Base-by-base conservation (phyloP, 2,797 vertebrate species). In the Caiman crocodilus region DNA sequence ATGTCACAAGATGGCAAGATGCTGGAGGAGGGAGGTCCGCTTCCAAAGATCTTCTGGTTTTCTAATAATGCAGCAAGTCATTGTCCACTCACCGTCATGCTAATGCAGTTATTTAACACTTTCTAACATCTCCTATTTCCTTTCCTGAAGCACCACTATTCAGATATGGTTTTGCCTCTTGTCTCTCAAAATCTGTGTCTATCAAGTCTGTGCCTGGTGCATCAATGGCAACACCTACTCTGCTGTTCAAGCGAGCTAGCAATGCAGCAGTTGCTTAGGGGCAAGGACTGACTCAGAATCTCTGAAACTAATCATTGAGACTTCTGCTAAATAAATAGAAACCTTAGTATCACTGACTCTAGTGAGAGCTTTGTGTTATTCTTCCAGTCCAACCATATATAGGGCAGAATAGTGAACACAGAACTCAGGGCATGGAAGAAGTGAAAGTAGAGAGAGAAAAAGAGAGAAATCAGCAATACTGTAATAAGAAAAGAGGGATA, bases 211-310 rank as follows among this genome's bases (percentile, higher is more conserved):
- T 55, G 94, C 94, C 94, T 94, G 92, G 95, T 96, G 96, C 94
- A 96, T 87, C 91, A 94, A 81, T 86, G 85, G 82, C 90, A 74
- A 78, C 91, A 96, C 86, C 92, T 91, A 82, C 84, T 95, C 86
- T 75, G 82, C 89, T 94, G 58, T 74, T 92, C 94, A 79, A 87
- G 91, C 73, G 95, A 96, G 90, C 65, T 88, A 94, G 95, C 92
- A 83, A 74, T 79, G 94, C 35, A 32, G 87, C 85, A 84, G 84
- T 14, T 78, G 91, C 96, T 96, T 23, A 42, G 85, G 92, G 96
- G 95, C 91, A 96, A 93, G 92, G 94, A 90, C 92, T 97, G 96
- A 97, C 94, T 97, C 97, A 96, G 94, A 97, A 87, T 65, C 89
- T 75, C 90, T 83, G 95, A 85, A 95, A 90, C 95, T 90, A 94